Percentiles rank a stretch among this genome's conserved stretches.
Conservation (phyloP, 2,113 vertebrate genomes). For the Lycocorax pyrrhopterus region DNA sequence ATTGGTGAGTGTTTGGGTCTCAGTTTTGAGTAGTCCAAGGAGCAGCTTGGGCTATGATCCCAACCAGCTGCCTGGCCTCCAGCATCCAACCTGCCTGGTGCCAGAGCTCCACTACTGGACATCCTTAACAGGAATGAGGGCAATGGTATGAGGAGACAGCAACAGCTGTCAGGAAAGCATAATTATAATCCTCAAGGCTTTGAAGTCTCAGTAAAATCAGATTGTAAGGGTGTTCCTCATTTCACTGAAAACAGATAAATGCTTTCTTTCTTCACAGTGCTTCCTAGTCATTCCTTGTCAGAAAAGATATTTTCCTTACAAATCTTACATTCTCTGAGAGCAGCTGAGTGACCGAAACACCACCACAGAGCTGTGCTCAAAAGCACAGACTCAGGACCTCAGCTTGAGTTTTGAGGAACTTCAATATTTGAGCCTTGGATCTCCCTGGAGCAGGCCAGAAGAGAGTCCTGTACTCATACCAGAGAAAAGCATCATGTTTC, state of each 20-base stretch:
- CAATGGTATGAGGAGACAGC: not conserved
- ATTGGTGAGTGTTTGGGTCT: not conserved
- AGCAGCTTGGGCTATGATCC: not conserved
- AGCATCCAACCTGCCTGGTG: not conserved
- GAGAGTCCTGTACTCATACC: not conserved
- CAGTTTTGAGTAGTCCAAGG: not conserved
- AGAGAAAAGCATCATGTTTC: not conserved
- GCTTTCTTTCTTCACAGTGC: not conserved
- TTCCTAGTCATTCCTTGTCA: not conserved
- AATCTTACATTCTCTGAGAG: not conserved
- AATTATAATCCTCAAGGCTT: not conserved
- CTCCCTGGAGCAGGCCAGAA: not conserved
- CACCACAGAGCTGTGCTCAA: not conserved
- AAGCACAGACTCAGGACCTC: not conserved
- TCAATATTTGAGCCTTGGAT: not conserved
- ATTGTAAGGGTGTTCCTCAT: not conserved
- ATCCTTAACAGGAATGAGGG: not conserved
- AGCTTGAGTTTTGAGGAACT: not conserved
- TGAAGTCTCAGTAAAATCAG: not conserved
- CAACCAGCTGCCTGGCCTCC: not conserved
- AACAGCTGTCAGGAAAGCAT: not conserved
- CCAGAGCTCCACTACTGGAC: not conserved
- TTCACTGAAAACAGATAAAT: not conserved
- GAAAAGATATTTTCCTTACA: not conserved
- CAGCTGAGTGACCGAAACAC: not conserved